phyloP scores from a whole-genome alignment of 2,113 vertebrate species.

The Propithecus coquereli region DNA sequence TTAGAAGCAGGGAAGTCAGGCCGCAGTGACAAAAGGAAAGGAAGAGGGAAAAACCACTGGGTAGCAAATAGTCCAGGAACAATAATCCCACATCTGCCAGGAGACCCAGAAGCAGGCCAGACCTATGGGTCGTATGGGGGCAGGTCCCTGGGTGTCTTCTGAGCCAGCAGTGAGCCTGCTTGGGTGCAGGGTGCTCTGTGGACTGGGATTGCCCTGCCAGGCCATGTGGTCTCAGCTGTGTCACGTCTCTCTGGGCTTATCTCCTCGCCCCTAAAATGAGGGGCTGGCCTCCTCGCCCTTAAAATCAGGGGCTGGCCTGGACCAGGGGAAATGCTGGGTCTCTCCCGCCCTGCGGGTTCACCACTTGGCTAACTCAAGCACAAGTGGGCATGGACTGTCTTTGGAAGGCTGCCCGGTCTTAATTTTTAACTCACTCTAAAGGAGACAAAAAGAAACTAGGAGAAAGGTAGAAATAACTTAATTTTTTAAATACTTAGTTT shows the following conservation, averaged over 20 bases:
- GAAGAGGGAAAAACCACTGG: background rate
- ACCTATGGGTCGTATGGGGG: no score
- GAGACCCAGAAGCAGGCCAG: background rate
- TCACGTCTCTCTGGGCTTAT: background rate
- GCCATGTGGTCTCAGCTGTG: background rate
- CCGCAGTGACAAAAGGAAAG: background rate
- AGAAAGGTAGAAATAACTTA: background rate
- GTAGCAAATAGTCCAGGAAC: background rate
- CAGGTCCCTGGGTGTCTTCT: background rate
- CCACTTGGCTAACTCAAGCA: background rate
- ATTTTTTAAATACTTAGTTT: background rate
- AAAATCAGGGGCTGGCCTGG: background rate
- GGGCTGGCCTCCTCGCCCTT: background rate
- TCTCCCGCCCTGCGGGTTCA: background rate
- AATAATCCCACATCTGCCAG: background rate
- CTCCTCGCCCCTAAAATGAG: background rate
- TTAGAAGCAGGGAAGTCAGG: background rate
- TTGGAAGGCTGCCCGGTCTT: background rate
- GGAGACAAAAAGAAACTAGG: background rate
- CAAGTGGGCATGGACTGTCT: background rate
- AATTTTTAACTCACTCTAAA: background rate
- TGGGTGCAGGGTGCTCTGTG: accelerated
- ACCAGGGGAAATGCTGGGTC: background rate
- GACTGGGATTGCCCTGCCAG: background rate
- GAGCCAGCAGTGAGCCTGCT: background rate